Conservation (phyloP, 2,113 vertebrate genomes). For the Struthio camelus region DNA sequence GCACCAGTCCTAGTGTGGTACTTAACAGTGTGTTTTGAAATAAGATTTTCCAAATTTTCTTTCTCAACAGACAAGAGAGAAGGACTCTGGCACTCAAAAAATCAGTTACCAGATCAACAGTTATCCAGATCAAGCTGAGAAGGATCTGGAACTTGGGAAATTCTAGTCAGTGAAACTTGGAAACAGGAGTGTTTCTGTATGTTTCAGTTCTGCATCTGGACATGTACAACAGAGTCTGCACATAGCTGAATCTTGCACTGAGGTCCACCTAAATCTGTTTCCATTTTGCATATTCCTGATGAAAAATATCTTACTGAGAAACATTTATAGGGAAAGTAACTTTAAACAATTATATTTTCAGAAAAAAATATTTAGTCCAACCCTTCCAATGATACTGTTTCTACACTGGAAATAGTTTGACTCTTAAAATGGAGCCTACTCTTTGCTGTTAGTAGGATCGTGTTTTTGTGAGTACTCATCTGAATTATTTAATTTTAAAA, state of each 20-base stretch:
- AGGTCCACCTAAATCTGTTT: not conserved
- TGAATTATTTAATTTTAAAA: not conserved
- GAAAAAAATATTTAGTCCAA: not conserved
- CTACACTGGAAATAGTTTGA: not conserved
- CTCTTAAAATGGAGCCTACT: not conserved
- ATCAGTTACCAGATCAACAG: not conserved
- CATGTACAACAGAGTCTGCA: not conserved
- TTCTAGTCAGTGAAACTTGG: not conserved
- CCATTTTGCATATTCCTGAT: not conserved
- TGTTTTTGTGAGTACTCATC: not conserved
- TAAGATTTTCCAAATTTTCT: not conserved
- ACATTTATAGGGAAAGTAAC: not conserved
- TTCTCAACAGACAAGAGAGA: not conserved
- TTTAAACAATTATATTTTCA: not conserved
- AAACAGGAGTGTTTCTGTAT: not conserved
- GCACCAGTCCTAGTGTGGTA: not conserved
- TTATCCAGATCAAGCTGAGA: not conserved
- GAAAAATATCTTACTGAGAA: not conserved
- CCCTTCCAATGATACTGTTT: not conserved
- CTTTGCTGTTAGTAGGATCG: not conserved
- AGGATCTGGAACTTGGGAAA: not conserved
- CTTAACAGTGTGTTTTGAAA: not conserved
- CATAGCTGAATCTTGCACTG: not conserved
- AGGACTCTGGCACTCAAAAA: not conserved
- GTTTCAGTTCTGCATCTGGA: not conserved